Conservation (phyloP, 2,888 invertebrate genomes). For the Rapana venosa region DNA sequence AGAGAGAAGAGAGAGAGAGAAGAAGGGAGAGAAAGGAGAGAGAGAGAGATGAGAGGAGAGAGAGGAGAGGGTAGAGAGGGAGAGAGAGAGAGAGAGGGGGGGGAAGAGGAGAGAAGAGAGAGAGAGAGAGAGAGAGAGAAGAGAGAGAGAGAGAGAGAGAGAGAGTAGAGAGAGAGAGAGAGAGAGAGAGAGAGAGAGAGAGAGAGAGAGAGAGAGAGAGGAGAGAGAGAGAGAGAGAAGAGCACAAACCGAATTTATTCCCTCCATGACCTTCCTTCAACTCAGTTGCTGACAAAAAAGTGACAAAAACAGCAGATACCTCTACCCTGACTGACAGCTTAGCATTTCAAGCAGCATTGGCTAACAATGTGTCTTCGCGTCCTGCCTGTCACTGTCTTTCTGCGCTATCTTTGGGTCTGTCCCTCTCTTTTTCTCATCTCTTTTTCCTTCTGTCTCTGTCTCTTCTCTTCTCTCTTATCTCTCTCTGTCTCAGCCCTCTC, state of each 20-base stretch:
- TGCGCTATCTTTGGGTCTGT: too few species aligned
- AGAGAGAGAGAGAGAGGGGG: not conserved
- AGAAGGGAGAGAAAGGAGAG: not conserved
- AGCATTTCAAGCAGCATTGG: too few species aligned
- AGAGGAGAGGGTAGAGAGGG: not conserved
- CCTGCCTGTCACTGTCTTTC: not conserved
- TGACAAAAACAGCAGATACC: too few species aligned
- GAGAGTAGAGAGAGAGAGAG: not conserved
- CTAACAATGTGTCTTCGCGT: too few species aligned
- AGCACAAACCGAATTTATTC: too few species aligned
- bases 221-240: not conserved
- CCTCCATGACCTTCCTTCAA: too few species aligned
- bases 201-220: not conserved
- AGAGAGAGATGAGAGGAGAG: not conserved
- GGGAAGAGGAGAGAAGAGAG: not conserved
- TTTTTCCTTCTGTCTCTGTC: not conserved
- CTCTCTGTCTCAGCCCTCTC: not conserved
- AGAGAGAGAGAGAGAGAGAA: slow-evolving; percentile 1
- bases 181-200: not conserved
- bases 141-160: too few species aligned
- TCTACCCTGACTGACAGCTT: too few species aligned
- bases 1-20: not conserved
- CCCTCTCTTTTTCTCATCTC: not conserved
- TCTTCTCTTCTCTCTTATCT: not conserved
- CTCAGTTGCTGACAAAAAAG: too few species aligned